phyloP scores from a whole-genome alignment of 2,113 vertebrate genomes.

The Cyprinus carpio region DNA sequence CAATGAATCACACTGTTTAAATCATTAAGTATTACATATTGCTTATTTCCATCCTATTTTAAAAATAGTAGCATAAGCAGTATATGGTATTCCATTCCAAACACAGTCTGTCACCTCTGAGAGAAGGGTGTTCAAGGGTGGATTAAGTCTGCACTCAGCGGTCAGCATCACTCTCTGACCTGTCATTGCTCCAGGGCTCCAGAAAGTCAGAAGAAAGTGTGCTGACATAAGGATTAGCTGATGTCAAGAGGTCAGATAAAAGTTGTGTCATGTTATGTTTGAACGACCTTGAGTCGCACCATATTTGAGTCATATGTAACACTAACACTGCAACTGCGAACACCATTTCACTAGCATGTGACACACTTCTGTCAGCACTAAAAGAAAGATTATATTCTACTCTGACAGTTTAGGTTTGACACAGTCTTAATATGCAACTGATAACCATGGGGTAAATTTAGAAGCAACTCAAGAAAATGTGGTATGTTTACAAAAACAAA shows the following conservation, averaged over 20 bases:
- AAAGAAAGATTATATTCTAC: background rate
- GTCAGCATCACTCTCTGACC: constrained; percentile 14
- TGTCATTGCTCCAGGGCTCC: constrained; percentile 17
- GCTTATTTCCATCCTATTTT: background rate
- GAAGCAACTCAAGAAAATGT: background rate
- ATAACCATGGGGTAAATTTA: background rate
- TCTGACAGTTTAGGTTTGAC: background rate
- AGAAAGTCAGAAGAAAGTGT: constrained; percentile 39
- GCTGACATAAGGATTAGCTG: constrained; percentile 57
- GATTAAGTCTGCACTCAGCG: background rate
- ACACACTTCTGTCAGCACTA: constrained; percentile 26
- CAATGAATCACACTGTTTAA: background rate
- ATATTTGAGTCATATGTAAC: constrained; percentile 46
- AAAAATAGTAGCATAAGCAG: background rate
- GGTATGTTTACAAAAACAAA: background rate
- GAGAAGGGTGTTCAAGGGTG: background rate
- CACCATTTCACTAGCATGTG: constrained; percentile 22
- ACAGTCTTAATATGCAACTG: background rate
- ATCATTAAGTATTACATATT: background rate
- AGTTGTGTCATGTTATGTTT: constrained; percentile 51
- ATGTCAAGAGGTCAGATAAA: constrained; percentile 44
- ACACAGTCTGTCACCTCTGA: background rate
- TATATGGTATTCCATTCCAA: background rate
- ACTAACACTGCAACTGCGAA: constrained; percentile 11
- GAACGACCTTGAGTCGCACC: constrained; percentile 45